Base-by-base conservation (phyloP, 2,888 invertebrate species). In the Lamproptera curius region DNA sequence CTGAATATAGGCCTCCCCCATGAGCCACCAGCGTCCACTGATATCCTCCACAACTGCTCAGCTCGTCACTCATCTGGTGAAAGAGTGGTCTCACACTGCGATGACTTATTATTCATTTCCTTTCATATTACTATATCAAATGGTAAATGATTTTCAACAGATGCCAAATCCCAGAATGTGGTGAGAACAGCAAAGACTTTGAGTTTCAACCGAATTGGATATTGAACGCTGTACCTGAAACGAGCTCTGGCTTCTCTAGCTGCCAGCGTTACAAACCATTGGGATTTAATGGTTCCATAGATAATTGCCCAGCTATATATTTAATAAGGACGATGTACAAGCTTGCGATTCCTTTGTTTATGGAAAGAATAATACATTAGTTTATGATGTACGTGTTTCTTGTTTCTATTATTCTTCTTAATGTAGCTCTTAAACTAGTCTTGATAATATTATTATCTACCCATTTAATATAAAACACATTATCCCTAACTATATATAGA, bases 141-240 rank as follows among this genome's bases (percentile, higher is more conserved):
- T n/a, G n/a, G n/a, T n/a, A n/a, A 20, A 5, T 20, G 3, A 20
- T 5, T 20, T 6, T 42, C 44, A 40, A 17, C 54, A 89, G 89
- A 59, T 89, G 89, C 54, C 61, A 65, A 17, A 75, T 89, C 34
- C 71, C 78, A 8, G 82, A 82, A 55, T 89, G 89, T 55, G 88
- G 55, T 2, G 59, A 62, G 39, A n/a, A 35, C 73, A 46, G 59
- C 56, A 37, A 56, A 14, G 38, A 48, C 1, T 53, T 52, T 5
- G 42, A 50, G 1, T 58, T 57, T 8, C 50, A 57, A 5, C 78
- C 81, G 2, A 56, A 59, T 4, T 84, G 84, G 84, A 61, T 83
- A 46, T 37, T 54, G 9, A 65, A 71, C 26, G 82, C 82, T 1
- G 58, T 84, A 53, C 84, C 83, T 4, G 55, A 51, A 37, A 65